Evolutionary conservation across 2,113 vertebrate genomes (phyloP), one percentile per base, ranked within the genome.

Genomic region (Xenopus laevis): DNA sequence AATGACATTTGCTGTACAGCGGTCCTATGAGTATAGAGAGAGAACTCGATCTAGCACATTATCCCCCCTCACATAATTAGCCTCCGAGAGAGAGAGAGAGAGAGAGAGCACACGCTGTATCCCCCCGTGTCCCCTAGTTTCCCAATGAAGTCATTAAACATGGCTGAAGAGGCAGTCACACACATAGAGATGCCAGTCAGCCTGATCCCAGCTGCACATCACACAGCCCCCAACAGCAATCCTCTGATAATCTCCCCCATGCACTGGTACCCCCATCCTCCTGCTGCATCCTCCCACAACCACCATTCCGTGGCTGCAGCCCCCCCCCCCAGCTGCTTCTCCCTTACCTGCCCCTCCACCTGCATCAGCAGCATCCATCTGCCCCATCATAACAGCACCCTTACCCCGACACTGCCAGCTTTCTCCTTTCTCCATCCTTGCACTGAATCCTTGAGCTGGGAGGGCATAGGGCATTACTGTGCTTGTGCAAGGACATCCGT

Each of bases 71-170:
- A 18, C 69, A 62, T 61, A 18, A 13, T 15, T 18, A 7, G 46
- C 47, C 47, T 10, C 47, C 47, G 5, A 10, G 46, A 47, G 46
- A 47, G n/a, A n/a, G n/a, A n/a, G n/a, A n/a, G n/a, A n/a, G n/a
- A n/a, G n/a, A n/a, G 23, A 27, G 23, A 27, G 23, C 47, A 21
- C 46, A 61, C n/a, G 44, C 53, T 8, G 1, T 58, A 27, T 8
- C n/a, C 47, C 5, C 47, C 8, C 2, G 2, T 59, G 23, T 40
- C 23, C 44, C 9, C 12, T 17, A 10, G 20, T 9, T 18, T 20
- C n/a, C 33, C 21, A 11, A 72, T 78, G 61, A 65, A 47, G 64
- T 66, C 58, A 72, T 78, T 78, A 78, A 72, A 72, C 63, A 60
- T 62, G 77, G 70, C 73, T 75, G 73, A 46, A 65, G 10, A 65